Evolutionary conservation across 2,797 vertebrate genomes (phyloP).

Genomic region (Bryconaethiops microstoma): DNA sequence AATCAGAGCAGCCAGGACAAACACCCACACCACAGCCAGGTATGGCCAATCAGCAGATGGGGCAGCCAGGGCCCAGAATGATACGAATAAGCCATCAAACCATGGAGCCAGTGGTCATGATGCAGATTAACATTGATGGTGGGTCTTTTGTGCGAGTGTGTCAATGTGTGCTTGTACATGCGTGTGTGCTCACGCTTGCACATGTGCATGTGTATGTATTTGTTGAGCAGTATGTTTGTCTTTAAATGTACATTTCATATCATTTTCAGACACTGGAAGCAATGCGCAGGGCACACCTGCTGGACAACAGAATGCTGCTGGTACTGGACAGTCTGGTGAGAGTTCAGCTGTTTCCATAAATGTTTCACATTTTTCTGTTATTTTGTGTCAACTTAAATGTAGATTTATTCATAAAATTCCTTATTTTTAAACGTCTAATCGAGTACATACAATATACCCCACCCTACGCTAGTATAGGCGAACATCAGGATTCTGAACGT

Average conservation of each 20-base stretch:
- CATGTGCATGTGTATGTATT: too few relatives aligned
- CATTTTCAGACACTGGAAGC: constrained; percentile 66
- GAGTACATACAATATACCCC: too few relatives aligned
- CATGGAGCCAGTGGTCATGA: constrained; percentile 91
- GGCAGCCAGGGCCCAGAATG: constrained; percentile 82
- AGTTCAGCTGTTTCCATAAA: not conserved
- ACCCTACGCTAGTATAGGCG: too few relatives aligned
- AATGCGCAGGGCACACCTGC: constrained; percentile 58
- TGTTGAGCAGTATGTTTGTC: not conserved
- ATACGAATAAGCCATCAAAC: constrained; percentile 94
- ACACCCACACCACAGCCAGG: constrained; percentile 72
- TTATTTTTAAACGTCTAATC: not conserved
- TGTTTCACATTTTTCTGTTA: not conserved
- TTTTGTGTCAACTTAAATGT: not conserved
- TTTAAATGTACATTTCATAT: not conserved
- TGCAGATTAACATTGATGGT: constrained; percentile 96
- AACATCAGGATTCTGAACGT: too few relatives aligned
- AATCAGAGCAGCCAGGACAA: constrained; percentile 76
- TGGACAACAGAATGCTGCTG: constrained; percentile 69
- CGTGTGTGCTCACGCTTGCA: constrained; percentile 5
- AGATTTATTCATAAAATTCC: not conserved
- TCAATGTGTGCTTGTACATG: not conserved
- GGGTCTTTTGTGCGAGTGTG: constrained; percentile 60
- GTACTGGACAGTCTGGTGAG: constrained; percentile 73
- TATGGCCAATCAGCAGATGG: constrained; percentile 78